Evolutionary conservation across 2,888 invertebrate species (phyloP).

Genomic region (Xestia rhomboidea): DNA sequence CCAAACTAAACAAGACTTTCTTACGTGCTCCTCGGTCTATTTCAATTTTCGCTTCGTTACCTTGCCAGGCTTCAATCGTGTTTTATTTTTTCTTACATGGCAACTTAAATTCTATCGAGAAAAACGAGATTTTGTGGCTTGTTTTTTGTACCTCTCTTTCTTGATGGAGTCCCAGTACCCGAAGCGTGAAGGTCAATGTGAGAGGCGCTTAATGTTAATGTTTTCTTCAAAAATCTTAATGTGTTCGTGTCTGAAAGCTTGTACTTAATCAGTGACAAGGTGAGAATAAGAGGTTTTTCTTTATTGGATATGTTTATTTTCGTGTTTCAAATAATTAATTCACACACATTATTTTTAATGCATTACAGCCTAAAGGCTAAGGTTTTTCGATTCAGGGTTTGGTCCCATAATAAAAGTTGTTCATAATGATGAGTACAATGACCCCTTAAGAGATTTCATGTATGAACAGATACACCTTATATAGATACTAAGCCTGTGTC

Average conservation of each 20-base stretch:
- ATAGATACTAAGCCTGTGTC: not conserved
- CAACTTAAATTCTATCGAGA: constrained; percentile 57
- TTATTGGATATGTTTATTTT: not conserved
- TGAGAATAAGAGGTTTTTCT: constrained; percentile 2
- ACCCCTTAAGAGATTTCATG: too few species aligned
- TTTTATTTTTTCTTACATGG: constrained; percentile 68
- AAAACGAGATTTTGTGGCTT: constrained; percentile 54
- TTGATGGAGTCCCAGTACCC: constrained; percentile 10
- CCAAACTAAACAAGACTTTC: constrained; percentile 72
- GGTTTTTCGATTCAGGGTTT: too few species aligned
- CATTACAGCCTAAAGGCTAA: not conserved
- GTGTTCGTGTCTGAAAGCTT: constrained; percentile 30
- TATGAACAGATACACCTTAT: too few species aligned
- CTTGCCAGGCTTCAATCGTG: constrained; percentile 65
- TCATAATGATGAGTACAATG: too few species aligned
- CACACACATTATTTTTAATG: not conserved
- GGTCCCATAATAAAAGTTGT: too few species aligned
- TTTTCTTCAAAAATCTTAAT: constrained; percentile 43
- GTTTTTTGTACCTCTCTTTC: constrained; percentile 22
- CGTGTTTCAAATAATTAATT: not conserved
- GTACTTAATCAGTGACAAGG: constrained; percentile 41
- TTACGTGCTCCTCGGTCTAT: constrained; percentile 74
- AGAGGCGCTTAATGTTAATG: constrained; percentile 21
- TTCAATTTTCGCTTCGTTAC: constrained; percentile 80
- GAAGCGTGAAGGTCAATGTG: constrained; percentile 18